Percentiles rank a stretch among this genome's conserved stretches.
phyloP scores from a whole-genome alignment of 2,797 vertebrate genomes.

The Alexandromys oeconomus region DNA sequence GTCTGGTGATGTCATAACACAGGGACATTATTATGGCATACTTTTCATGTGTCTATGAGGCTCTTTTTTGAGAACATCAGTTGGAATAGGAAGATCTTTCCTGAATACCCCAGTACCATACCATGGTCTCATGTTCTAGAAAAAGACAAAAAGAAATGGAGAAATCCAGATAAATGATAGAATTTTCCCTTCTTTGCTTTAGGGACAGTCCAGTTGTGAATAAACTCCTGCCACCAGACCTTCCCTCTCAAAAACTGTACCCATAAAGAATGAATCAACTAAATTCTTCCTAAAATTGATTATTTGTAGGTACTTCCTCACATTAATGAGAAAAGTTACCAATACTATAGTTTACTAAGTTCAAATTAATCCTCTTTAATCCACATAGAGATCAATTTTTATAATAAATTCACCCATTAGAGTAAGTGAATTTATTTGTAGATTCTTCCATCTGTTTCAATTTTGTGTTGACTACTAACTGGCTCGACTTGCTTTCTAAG shows the following conservation, averaged over 20 bases:
- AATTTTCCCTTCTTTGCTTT: neutral
- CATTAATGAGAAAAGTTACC: neutral
- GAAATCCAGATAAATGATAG: neutral
- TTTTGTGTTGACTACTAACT: neutral
- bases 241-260: neutral
- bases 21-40: neutral
- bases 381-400: neutral
- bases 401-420: neutral
- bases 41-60: neutral
- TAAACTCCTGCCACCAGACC: neutral
- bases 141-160: neutral
- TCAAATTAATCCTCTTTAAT: neutral
- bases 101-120: neutral
- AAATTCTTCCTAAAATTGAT: neutral
- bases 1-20: neutral
- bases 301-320: neutral
- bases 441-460: neutral
- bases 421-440: neutral
- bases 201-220: neutral
- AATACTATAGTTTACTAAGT: neutral
- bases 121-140: neutral
- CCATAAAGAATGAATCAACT: neutral
- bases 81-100: neutral
- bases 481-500: neutral
- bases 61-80: neutral